Conservation (phyloP, 1,140 invertebrate species). For the Brachionus paranguensis region DNA sequence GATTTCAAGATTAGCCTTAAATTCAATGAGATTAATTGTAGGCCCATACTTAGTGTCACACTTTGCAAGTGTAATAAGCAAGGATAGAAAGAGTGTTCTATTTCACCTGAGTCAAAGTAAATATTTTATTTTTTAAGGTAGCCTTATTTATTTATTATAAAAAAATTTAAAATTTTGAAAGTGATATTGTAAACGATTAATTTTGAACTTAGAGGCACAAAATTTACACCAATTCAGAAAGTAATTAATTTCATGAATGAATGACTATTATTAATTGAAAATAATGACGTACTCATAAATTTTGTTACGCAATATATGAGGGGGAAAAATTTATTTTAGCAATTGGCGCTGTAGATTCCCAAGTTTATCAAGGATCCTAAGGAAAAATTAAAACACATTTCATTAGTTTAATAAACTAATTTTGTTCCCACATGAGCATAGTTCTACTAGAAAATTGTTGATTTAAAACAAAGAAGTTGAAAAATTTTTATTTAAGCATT, state of each 20-base stretch:
- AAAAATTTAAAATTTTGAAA: too few relatives aligned
- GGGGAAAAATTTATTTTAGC: neutral
- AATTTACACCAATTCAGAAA: neutral
- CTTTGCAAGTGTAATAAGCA: too few relatives aligned
- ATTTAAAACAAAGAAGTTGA: too few relatives aligned
- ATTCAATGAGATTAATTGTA: too few relatives aligned
- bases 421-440: neutral
- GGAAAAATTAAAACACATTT: neutral
- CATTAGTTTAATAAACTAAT: neutral
- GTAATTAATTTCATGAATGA: neutral
- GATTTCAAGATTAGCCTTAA: too few relatives aligned
- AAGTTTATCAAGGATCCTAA: neutral
- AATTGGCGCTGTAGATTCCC: neutral
- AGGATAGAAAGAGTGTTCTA: too few relatives aligned
- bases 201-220: neutral
- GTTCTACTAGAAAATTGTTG: neutral
- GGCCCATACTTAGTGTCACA: too few relatives aligned
- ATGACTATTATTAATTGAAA: neutral
- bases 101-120: too few relatives aligned
- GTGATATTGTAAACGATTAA: too few relatives aligned
- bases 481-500: too few relatives aligned
- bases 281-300: neutral
- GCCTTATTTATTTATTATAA: too few relatives aligned
- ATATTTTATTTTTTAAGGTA: too few relatives aligned
- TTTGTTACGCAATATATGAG: neutral